Percentiles rank a stretch among this genome's conserved stretches.
Conservation (phyloP, 2,113 vertebrate genomes). For the Sardina pilchardus region DNA sequence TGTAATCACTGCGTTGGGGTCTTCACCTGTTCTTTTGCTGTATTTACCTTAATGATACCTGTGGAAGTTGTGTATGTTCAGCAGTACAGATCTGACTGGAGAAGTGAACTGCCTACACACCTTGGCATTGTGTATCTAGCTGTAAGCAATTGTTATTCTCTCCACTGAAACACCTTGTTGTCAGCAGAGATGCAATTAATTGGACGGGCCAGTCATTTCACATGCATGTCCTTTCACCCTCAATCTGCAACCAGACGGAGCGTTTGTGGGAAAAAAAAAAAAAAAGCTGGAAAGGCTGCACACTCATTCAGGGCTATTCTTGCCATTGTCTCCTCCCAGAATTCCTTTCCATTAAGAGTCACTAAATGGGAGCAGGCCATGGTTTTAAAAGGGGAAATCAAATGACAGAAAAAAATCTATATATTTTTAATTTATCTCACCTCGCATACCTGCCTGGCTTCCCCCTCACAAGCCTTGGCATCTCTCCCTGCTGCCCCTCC, state of each 20-base stretch:
- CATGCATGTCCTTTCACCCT: slow-evolving; percentile 80
- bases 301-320: slow-evolving; percentile 48
- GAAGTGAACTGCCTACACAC: slow-evolving; percentile 74
- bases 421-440: slow-evolving; percentile 78
- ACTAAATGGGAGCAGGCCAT: slow-evolving; percentile 53
- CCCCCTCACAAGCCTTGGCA: slow-evolving; percentile 61
- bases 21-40: not conserved
- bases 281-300: not conserved
- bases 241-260: slow-evolving; percentile 77
- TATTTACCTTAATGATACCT: not conserved
- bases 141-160: slow-evolving; percentile 78
- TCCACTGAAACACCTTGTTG: slow-evolving; percentile 81
- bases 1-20: not conserved
- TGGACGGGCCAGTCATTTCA: slow-evolving; percentile 84
- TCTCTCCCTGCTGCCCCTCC: slow-evolving; percentile 81
- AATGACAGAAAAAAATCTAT: slow-evolving; percentile 83
- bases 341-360: slow-evolving; percentile 64
- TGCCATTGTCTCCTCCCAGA: slow-evolving; percentile 26
- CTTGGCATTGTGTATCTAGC: slow-evolving; percentile 72
- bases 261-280: slow-evolving; percentile 69
- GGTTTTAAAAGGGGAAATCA: slow-evolving; percentile 61
- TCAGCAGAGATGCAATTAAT: slow-evolving; percentile 90
- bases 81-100: slow-evolving; percentile 45
- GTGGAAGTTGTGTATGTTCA: not conserved
- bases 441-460: slow-evolving; percentile 64